A percentile compares a stretch with the other conserved stretches of the same genome.
These are phyloP conservation scores for Camponotus pennsylvanicus DNA, from an alignment of 1,140 invertebrate species.

Conservation along the genomic window DNA sequence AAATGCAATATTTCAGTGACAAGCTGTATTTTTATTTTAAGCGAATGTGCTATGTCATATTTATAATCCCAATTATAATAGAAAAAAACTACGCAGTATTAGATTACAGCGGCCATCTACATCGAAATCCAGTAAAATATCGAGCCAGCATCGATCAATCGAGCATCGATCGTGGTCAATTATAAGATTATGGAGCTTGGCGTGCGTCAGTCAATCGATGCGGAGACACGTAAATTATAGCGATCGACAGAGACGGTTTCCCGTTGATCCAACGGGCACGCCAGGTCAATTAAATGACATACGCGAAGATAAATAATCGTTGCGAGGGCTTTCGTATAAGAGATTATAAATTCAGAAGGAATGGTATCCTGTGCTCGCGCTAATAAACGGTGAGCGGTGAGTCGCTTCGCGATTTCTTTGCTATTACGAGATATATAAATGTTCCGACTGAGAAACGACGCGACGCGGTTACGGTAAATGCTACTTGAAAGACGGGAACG, in stretches of 20 bases:
- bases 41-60: neutral
- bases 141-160: constrained; percentile 56
- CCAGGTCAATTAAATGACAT: constrained; percentile 73
- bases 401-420: constrained; percentile 34
- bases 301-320: constrained; percentile 69
- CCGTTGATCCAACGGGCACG: constrained; percentile 21
- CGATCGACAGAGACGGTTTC: constrained; percentile 37
- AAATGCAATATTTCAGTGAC: neutral
- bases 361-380: constrained; percentile 1
- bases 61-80: neutral
- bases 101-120: neutral
- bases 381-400: constrained; percentile 54
- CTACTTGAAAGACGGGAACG: neutral
- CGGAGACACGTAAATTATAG: constrained; percentile 67
- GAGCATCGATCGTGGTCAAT: constrained; percentile 67
- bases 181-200: constrained; percentile 68
- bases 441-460: constrained; percentile 18
- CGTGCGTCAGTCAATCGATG: constrained; percentile 61
- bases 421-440: constrained; percentile 56
- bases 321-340: constrained; percentile 21
- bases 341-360: constrained; percentile 73
- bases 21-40: no score
- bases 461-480: constrained; percentile 17
- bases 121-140: constrained; percentile 39
- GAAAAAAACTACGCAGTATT: neutral